These are phyloP conservation scores for Heteronetta atricapilla DNA, from an alignment of 2,113 vertebrate species.

Conservation along the genomic window DNA sequence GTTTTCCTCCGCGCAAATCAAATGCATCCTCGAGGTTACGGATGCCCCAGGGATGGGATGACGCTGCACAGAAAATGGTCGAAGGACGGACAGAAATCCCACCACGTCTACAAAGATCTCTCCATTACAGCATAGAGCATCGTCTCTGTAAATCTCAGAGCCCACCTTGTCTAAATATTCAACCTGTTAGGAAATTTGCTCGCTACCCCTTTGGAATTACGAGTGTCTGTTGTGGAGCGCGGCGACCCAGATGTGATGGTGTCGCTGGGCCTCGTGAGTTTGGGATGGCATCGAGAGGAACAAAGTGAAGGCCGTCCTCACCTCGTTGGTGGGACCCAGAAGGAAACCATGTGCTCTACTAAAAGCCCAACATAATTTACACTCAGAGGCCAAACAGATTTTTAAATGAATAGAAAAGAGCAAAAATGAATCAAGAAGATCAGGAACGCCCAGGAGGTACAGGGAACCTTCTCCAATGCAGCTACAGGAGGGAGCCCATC, in stretches of 20 bases:
- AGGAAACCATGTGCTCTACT: not conserved
- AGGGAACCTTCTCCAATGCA: not conserved
- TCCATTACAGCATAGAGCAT: not conserved
- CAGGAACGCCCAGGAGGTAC: not conserved
- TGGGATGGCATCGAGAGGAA: not conserved
- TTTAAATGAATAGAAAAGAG: not conserved
- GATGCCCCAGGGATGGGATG: not conserved
- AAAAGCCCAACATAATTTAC: not conserved
- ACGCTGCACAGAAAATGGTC: not conserved
- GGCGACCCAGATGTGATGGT: not conserved
- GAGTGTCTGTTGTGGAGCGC: fast-evolving
- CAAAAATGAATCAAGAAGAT: not conserved
- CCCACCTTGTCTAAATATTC: not conserved
- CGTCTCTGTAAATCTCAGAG: not conserved
- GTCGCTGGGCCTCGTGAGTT: not conserved
- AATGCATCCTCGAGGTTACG: fast-evolving
- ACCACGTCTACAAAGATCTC: not conserved
- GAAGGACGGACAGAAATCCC: not conserved
- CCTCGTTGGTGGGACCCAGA: not conserved
- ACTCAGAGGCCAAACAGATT: not conserved
- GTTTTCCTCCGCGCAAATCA: not conserved
- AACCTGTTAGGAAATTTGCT: not conserved
- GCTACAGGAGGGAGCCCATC: too few relatives aligned
- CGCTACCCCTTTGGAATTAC: not conserved
- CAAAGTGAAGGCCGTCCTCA: fast-evolving